Evolutionary conservation across 2,113 vertebrate species (phyloP), one percentile per base, ranked within the genome.

Genomic region (Sebastes fasciatus): DNA sequence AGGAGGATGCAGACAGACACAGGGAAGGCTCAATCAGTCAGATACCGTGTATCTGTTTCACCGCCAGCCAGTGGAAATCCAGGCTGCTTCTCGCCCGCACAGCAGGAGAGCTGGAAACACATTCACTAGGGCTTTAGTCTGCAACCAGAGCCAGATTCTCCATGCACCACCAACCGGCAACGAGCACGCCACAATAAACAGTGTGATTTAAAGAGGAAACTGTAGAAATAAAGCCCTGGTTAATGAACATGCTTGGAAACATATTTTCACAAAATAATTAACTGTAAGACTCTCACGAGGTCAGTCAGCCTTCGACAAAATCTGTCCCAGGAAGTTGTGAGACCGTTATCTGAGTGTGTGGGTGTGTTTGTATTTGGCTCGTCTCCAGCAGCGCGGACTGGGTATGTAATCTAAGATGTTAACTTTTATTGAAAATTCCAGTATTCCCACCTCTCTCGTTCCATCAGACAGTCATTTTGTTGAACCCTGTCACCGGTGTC

Each of bases 21-120:
- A 43, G 63, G 67, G 26, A 71, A 9, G 17, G 48, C 82, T 80
- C 73, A 75, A 63, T 87, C 75, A 72, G 62, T 75, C 67, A 65
- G 70, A 79, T 23, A 71, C 76, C 6, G 17, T 67, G 71, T 77
- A 52, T 76, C 61, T 87, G 75, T 87, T 90, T 86, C 57, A 45
- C 52, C 21, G 88, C 84, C 89, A 91, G 2, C 74, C 84, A 65
- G 70, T 74, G 60, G 54, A 73, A 87, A 87, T 19, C 79, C 84
- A 74, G 55, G 14, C 74, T 89, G 77, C n/a, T 55, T 85, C 73
- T 80, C 14, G 8, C 10, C 60, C 26, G 78, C 87, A 60, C 79
- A 81, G 86, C 80, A 46, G 87, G 80, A 74, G 81, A 74, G 58
- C 77, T 72, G 73, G 76, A 84, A 86, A 62, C 77, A 55, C 64